Conservation (phyloP, 2,888 invertebrate genomes). For the Bombylius discolor region DNA sequence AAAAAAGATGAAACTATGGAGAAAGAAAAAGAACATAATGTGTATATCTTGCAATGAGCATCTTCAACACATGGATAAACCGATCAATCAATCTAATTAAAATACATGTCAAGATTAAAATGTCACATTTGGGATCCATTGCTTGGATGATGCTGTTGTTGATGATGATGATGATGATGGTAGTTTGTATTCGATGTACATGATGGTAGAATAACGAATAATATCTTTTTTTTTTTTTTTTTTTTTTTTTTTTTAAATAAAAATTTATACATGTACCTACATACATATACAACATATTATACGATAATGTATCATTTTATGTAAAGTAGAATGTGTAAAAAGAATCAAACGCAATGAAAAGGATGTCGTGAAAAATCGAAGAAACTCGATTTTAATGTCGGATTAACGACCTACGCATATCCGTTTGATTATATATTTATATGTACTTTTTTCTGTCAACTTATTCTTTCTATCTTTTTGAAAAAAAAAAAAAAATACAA, state of each 20-base stretch:
- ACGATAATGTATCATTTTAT: neutral
- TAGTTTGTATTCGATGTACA: no score
- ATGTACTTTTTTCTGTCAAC: no score
- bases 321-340: neutral
- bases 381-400: neutral
- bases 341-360: neutral
- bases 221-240: no score
- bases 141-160: neutral
- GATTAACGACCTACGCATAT: neutral
- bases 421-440: neutral
- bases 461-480: no score
- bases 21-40: no score
- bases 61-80: constrained; percentile 7
- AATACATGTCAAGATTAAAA: constrained; percentile 17
- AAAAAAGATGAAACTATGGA: no score
- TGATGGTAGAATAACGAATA: no score
- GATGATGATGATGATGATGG: no score
- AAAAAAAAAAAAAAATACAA: no score
- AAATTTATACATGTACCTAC: neutral
- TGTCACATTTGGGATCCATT: constrained; percentile 15
- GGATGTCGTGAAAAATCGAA: neutral
- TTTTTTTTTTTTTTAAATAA: no score
- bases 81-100: constrained; percentile 19
- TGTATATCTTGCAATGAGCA: neutral
- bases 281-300: neutral